Evolutionary conservation across 2,113 vertebrate species (phyloP), one percentile per base, ranked within the genome.

Genomic region (Mohoua ochrocephala): DNA sequence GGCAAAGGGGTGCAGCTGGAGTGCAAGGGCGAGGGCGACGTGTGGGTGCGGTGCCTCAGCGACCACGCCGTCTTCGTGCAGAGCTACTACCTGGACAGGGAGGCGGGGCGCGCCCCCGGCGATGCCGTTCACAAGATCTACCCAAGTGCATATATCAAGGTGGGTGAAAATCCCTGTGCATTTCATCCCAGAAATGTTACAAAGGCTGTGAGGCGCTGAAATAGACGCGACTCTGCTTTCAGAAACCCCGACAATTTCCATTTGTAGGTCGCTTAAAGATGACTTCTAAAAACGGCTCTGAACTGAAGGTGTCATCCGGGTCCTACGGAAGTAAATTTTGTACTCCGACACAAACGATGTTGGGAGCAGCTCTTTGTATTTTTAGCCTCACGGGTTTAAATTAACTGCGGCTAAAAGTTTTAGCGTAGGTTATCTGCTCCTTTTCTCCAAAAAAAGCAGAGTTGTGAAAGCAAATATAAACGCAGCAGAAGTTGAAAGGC

Each of bases 51-150:
- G 42, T 99, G 99, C 98, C 99, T 99, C 89, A 99, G 99, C 4
- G 99, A 99, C 96, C 99, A 99, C 4, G 99, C 99, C 0, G 99
- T 99, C 65, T 99, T 99, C 67, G 99, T 99, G 12, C 99, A 99
- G 98, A 99, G 99, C 90, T 99, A 99, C 97, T 99, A 99, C 98
- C 97, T 99, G 97, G 99, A 99, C 95, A 97, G 99, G 86, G 99
- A 99, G 97, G 99, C 99, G 0, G 99, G 99, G 2, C 98, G 99
- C 1, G 99, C 99, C 6, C 99, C 99, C 0, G 99, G 99, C 23
- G 99, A 99, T 18, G 99, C 99, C 1, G 99, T 99, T 8, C 99
- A 99, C 97, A 99, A 99, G 97, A 99, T 99, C 89, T 99, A 99
- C 97, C 99, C 99, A 52, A 99, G 99, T 28, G 99, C 99, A 8